A percentile compares a stretch with the other conserved stretches of the same genome.
Conservation (phyloP, 2,888 invertebrate genomes). For the Nephrotoma flavescens region DNA sequence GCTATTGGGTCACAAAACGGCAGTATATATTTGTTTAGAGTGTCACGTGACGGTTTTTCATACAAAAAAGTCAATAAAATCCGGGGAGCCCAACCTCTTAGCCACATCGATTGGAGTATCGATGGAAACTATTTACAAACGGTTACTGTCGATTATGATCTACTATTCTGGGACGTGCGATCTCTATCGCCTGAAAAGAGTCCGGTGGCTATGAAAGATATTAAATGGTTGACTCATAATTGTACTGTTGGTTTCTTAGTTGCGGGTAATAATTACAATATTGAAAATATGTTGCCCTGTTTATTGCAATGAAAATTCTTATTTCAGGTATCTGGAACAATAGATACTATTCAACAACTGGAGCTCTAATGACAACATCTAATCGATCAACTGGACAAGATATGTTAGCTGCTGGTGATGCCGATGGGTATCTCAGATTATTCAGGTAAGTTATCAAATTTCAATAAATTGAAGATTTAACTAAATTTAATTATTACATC, state of each 20-base stretch:
- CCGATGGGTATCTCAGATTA: slow-evolving; percentile 73
- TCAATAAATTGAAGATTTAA: neutral
- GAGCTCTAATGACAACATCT: slow-evolving; percentile 67
- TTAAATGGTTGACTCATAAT: slow-evolving; percentile 79
- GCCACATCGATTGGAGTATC: slow-evolving; percentile 82
- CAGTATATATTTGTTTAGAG: slow-evolving; percentile 60
- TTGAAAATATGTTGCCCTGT: neutral
- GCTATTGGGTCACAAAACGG: slow-evolving; percentile 88
- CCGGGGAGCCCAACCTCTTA: slow-evolving; percentile 67
- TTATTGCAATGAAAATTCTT: neutral
- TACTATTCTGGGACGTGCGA: slow-evolving; percentile 85
- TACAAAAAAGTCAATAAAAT: slow-evolving; percentile 84
- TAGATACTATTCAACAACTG: slow-evolving; percentile 71
- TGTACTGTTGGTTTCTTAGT: slow-evolving; percentile 78
- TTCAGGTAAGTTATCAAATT: slow-evolving; percentile 43
- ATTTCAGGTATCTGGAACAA: slow-evolving; percentile 61
- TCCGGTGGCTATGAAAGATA: slow-evolving; percentile 78
- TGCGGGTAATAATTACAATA: slow-evolving; percentile 42
- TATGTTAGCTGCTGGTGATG: slow-evolving; percentile 69
- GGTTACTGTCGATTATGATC: slow-evolving; percentile 78
- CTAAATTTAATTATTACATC: slow-evolving; percentile 5
- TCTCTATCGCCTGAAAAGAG: slow-evolving; percentile 75
- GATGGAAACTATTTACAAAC: slow-evolving; percentile 80
- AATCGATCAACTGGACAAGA: slow-evolving; percentile 74
- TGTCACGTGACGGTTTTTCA: slow-evolving; percentile 76